A percentile compares a stretch with the other conserved stretches of the same genome.
These are phyloP conservation scores for Regulus satrapa DNA, from an alignment of 2,113 vertebrate species.

Conservation along the genomic window DNA sequence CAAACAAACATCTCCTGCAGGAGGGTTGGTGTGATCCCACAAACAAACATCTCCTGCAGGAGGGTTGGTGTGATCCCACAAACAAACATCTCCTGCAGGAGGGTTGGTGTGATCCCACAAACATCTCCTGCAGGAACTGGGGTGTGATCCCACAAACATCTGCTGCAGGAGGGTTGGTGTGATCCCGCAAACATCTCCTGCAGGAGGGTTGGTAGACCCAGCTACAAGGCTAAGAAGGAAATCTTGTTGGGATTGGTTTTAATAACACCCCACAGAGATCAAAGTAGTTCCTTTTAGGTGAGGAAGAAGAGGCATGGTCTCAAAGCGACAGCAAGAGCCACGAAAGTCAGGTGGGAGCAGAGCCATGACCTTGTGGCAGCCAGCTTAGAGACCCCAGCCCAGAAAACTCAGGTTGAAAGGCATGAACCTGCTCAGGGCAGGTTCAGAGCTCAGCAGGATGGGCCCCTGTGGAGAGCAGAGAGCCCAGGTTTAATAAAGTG, in stretches of 20 bases:
- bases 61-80: too few species aligned
- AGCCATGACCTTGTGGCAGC: neutral
- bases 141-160: neutral
- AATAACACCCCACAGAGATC: neutral
- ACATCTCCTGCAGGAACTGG: too few species aligned
- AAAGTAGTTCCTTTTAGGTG: neutral
- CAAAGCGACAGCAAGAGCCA: neutral
- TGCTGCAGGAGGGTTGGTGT: neutral
- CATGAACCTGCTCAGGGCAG: neutral
- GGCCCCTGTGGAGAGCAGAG: neutral
- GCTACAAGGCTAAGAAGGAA: neutral
- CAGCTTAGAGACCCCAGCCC: neutral
- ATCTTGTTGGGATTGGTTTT: neutral
- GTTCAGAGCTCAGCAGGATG: neutral
- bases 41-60: neutral
- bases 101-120: too few species aligned
- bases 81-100: neutral
- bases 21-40: neutral
- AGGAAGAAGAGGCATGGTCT: neutral
- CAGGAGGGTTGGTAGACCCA: rapidly evolving
- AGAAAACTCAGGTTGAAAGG: neutral
- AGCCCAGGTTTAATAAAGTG: neutral
- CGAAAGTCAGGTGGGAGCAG: neutral
- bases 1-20: neutral
- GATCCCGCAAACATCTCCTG: neutral